phyloP scores from a whole-genome alignment of 2,888 invertebrate species.

The Metopia argyrocephala region DNA sequence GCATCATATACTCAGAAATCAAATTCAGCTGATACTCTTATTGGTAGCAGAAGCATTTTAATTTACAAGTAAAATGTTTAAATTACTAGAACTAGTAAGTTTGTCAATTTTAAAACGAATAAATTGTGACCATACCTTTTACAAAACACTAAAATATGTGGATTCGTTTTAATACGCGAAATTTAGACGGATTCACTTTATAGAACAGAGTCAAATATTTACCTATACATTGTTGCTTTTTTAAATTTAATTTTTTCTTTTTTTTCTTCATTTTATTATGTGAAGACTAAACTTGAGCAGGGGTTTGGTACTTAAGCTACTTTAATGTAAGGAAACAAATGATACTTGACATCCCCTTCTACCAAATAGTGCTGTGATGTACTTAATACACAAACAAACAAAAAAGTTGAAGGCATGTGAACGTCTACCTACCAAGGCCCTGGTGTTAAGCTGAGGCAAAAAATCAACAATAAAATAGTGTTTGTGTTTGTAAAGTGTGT shows the following conservation, averaged over 20 bases:
- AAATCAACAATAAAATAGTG: neutral
- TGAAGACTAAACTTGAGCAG: conserved; percentile 22
- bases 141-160: too few species aligned
- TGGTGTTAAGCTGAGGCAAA: conserved; percentile 37
- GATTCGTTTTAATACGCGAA: too few species aligned
- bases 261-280: conserved; percentile 18
- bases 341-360: neutral
- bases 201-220: too few species aligned
- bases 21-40: too few species aligned
- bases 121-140: too few species aligned
- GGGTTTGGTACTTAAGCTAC: neutral
- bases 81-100: too few species aligned
- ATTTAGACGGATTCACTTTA: too few species aligned
- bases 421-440: conserved; percentile 29
- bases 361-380: conserved; percentile 29
- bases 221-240: conserved; percentile 24
- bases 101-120: too few species aligned
- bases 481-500: conserved; percentile 7
- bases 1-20: too few species aligned
- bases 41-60: conserved; percentile 5
- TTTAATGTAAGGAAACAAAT: conserved; percentile 9
- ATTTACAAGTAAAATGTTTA: neutral
- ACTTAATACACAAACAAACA: conserved; percentile 22
- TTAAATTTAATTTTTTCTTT: conserved; percentile 8
- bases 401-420: conserved; percentile 20